Evolutionary conservation across 2,113 vertebrate genomes (phyloP).

Genomic region (Gallinago jamesoni): DNA sequence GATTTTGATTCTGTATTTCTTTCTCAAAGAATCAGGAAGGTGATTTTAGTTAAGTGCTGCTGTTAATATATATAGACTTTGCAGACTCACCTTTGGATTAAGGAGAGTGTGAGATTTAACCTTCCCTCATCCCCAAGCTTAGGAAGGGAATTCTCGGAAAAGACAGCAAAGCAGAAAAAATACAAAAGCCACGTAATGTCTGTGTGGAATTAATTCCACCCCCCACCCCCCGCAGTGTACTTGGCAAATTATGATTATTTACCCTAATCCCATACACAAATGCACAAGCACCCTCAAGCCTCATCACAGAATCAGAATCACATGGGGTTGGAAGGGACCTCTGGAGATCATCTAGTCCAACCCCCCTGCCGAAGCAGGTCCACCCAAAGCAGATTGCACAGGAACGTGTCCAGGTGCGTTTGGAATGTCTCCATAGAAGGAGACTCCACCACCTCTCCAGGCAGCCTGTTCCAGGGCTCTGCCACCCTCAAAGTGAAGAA

Average conservation of each 20-base stretch:
- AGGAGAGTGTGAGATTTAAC: neutral
- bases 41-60: neutral
- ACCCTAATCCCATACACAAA: neutral
- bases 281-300: accelerated
- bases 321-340: no score
- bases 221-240: no score
- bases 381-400: no score
- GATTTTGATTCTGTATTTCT: neutral
- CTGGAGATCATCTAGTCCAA: no score
- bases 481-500: no score
- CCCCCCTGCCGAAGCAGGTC: no score
- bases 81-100: neutral
- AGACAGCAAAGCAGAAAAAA: neutral
- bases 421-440: no score
- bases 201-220: neutral
- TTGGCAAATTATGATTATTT: neutral
- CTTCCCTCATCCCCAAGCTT: neutral
- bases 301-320: no score
- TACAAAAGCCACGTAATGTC: neutral
- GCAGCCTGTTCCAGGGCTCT: no score
- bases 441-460: no score
- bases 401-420: no score
- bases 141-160: neutral
- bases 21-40: neutral
- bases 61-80: neutral